A percentile compares a stretch with the other conserved stretches of the same genome.
phyloP scores from a whole-genome alignment of 2,888 invertebrate species.

The Carpatolechia fugitivella region DNA sequence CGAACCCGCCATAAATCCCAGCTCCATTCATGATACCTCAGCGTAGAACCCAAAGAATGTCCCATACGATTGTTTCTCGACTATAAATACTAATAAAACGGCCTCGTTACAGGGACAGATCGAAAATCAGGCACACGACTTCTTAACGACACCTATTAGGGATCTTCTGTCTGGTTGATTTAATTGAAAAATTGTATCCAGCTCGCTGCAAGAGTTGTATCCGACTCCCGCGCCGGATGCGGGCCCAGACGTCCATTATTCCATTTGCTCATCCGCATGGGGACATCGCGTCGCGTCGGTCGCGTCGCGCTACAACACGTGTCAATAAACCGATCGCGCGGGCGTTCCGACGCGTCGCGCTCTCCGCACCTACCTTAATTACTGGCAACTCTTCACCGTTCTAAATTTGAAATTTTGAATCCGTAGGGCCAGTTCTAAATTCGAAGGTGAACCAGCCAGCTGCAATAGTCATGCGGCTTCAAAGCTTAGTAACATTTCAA shows the following conservation, averaged over 20 bases:
- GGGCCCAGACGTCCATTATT: conserved; percentile 78
- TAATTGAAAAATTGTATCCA: conserved; percentile 80
- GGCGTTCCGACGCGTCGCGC: conserved; percentile 29
- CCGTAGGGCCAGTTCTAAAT: conserved; percentile 55
- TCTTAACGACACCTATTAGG: conserved; percentile 79
- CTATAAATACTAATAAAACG: conserved; percentile 77
- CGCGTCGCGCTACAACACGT: conserved; percentile 46
- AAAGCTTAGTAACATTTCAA: conserved; percentile 42
- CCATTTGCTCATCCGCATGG: conserved; percentile 78
- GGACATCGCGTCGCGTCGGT: conserved; percentile 46
- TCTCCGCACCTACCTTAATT: conserved; percentile 45
- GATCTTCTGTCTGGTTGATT: conserved; percentile 77
- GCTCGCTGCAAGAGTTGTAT: conserved; percentile 75
- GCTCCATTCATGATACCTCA: conserved; percentile 65
- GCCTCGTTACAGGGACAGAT: conserved; percentile 74
- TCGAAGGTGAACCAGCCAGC: conserved; percentile 36
- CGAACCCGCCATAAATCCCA: conserved; percentile 70
- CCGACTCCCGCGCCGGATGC: conserved; percentile 76
- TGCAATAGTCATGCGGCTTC: conserved; percentile 33
- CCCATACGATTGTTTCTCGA: conserved; percentile 64
- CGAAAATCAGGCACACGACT: conserved; percentile 79
- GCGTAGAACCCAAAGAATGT: conserved; percentile 49
- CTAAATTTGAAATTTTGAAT: conserved; percentile 53
- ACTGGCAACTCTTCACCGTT: conserved; percentile 42
- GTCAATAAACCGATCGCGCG: conserved; percentile 65